Percentiles rank a stretch among this genome's conserved stretches.
phyloP scores from a whole-genome alignment of 2,797 vertebrate genomes.

The Babyrousa celebensis region DNA sequence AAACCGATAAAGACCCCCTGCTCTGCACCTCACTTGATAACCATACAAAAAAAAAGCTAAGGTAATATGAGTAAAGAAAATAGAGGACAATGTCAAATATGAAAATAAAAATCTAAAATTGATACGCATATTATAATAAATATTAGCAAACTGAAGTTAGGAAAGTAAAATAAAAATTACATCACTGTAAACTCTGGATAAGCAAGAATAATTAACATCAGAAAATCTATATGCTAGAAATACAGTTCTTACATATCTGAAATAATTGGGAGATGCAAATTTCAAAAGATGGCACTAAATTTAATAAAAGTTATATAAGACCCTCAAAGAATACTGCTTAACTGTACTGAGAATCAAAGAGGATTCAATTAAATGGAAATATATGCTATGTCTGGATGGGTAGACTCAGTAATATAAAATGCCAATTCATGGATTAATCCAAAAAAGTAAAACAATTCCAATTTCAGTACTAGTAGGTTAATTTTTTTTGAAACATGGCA shows the following conservation, averaged over 20 bases:
- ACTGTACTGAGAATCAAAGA: not conserved
- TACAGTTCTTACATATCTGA: not conserved
- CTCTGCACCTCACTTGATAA: not conserved
- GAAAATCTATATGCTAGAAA: not conserved
- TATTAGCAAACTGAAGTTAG: conserved; percentile 9
- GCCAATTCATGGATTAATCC: not conserved
- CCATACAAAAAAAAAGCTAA: not conserved
- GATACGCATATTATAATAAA: not conserved
- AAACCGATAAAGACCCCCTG: not conserved
- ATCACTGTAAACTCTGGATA: not conserved
- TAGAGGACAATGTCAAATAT: not conserved
- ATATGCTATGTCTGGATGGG: not conserved
- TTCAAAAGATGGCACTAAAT: not conserved
- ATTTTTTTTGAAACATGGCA: not conserved
- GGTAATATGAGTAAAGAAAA: not conserved
- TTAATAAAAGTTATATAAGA: not conserved
- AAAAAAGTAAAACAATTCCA: conserved; percentile 12
- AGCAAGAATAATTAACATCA: not conserved
- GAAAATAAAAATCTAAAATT: not conserved
- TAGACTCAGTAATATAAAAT: conserved; percentile 16
- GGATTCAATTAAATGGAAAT: not conserved
- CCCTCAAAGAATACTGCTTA: not conserved
- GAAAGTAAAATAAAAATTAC: not conserved
- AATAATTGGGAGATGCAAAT: not conserved
- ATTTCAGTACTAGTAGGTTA: not conserved